These are phyloP conservation scores for Teleiodes luculella DNA, from an alignment of 2,888 invertebrate genomes.

Conservation along the genomic window DNA sequence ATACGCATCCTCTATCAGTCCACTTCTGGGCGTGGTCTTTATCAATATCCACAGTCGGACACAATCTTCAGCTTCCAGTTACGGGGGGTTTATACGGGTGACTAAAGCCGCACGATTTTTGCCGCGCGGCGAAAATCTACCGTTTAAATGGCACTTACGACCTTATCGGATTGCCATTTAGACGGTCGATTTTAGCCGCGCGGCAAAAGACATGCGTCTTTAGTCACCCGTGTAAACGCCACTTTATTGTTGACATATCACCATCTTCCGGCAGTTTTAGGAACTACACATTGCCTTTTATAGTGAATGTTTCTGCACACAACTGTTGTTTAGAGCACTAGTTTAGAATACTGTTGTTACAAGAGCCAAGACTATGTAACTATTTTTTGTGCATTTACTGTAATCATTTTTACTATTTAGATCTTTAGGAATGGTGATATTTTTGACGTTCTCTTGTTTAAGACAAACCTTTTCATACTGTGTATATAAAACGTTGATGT, in stretches of 20 bases:
- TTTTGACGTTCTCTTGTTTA: slow-evolving; percentile 65
- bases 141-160: too few relatives aligned
- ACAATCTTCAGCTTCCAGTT: too few relatives aligned
- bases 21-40: too few relatives aligned
- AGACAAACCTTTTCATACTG: slow-evolving; percentile 54
- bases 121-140: slow-evolving; percentile 3
- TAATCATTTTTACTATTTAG: slow-evolving; percentile 71
- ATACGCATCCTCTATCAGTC: background rate
- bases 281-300: background rate
- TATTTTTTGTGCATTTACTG: slow-evolving; percentile 79
- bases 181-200: too few relatives aligned
- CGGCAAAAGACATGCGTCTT: too few relatives aligned
- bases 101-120: slow-evolving; percentile 35
- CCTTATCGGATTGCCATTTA: too few relatives aligned
- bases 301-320: slow-evolving; percentile 44
- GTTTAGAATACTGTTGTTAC: slow-evolving; percentile 51
- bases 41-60: too few relatives aligned
- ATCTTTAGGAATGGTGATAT: slow-evolving; percentile 71
- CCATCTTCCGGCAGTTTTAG: too few relatives aligned
- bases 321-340: slow-evolving; percentile 53
- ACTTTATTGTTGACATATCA: too few relatives aligned
- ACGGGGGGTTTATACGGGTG: slow-evolving; percentile 31
- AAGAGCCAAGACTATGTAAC: slow-evolving; percentile 64
- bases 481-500: slow-evolving; percentile 62
- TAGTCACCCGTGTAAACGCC: too few relatives aligned